Base-by-base conservation (phyloP, 2,888 invertebrate genomes). In the Sinhomidia bicolor region DNA sequence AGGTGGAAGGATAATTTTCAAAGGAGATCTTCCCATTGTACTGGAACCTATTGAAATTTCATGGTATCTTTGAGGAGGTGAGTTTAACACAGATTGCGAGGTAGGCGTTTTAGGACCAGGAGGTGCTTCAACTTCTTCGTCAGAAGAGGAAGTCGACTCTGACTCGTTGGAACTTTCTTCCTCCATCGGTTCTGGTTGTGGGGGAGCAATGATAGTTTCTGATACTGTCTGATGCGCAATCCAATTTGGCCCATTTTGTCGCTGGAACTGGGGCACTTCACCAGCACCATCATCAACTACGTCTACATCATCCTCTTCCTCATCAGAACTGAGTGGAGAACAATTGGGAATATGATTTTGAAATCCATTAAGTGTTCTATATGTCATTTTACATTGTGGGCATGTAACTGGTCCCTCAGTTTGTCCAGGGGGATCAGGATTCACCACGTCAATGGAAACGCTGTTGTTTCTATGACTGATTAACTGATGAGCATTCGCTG, bases 321-420 rank as follows among this genome's bases (percentile, higher is more conserved):
- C 91, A 7, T 97, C 97, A 32, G 96, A 96, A 93, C 97, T 97
- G 0, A 96, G 96, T 1, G 94, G 94, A 29, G 96, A 95, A 93
- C 97, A 97, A 29, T 95, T 95, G 9, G 95, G 95, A 89, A 97
- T 94, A 93, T 97, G 97, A 65, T 97, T 95, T 92, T 97, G 96
- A 93, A 96, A 97, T 82, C 97, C 97, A 89, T 96, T 96, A 90
- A 96, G 96, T 76, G 97, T 97, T 92, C 97, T 89, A 44, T 91
- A 91, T 0, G 89, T 90, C 82, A 89, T 89, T 47, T 88, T 87
- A 57, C 91, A 92, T 54, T 86, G 89, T 1, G 80, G 36, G 68
- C 92, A 92, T 14, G 74, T 47, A 0, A 89, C 90, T 9, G 90
- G 86, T 7, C 71, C 84, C n/a, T 84, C 81, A 2, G 17, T n/a